Evolutionary conservation across 2,113 vertebrate genomes (phyloP).

Genomic region (Pterocles burchelli): DNA sequence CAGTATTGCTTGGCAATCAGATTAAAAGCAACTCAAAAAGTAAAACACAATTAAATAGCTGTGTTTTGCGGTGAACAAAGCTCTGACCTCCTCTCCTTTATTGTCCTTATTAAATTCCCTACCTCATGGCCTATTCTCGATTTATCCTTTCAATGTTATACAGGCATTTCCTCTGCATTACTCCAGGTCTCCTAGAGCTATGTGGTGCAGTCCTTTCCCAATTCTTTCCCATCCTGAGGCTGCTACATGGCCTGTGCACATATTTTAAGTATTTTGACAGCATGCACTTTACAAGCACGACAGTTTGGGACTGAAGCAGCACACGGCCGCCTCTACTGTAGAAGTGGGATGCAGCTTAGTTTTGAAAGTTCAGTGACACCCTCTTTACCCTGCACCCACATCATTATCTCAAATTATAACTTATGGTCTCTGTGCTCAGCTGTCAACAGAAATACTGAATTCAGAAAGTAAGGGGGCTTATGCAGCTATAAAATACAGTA

Average conservation of each 20-base stretch:
- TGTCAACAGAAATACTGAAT: not conserved
- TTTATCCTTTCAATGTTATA: not conserved
- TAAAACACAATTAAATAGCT: conserved; percentile 7
- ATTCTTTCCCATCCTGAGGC: not conserved
- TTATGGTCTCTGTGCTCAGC: not conserved
- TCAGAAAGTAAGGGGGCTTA: not conserved
- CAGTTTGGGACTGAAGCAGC: not conserved
- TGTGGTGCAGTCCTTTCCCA: not conserved
- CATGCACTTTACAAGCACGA: not conserved
- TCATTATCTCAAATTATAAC: not conserved
- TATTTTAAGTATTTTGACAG: not conserved
- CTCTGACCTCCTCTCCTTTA: not conserved
- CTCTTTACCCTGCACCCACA: not conserved
- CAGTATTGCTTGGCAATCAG: not conserved
- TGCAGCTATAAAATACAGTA: not conserved
- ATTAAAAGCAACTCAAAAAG: not conserved
- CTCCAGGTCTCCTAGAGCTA: not conserved
- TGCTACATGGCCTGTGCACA: not conserved
- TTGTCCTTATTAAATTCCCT: not conserved
- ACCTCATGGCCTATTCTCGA: not conserved
- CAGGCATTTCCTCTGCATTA: not conserved
- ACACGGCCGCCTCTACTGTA: not conserved
- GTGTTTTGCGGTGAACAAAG: not conserved
- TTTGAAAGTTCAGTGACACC: conserved; percentile 2
- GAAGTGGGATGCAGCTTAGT: conserved; percentile 23